These are phyloP conservation scores for Pangasius sanitwongsei DNA, from an alignment of 2,797 vertebrate species.

Conservation along the genomic window DNA sequence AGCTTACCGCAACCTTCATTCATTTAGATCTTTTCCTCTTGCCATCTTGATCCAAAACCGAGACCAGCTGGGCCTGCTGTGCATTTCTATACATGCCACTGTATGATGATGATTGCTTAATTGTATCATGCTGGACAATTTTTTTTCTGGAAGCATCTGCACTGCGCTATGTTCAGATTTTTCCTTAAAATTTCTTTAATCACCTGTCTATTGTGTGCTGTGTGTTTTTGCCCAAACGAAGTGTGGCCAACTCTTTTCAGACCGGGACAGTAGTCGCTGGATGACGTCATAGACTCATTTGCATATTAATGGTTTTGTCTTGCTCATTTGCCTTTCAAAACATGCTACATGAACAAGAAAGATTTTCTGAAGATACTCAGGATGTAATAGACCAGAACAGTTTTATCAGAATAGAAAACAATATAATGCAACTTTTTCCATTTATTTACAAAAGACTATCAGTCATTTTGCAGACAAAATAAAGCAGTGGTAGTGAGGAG, in stretches of 20 bases:
- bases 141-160: background rate
- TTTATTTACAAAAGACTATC: no score
- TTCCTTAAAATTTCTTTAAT: background rate
- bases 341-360: background rate
- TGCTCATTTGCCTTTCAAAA: background rate
- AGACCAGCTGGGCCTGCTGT: background rate
- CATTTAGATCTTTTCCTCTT: no score
- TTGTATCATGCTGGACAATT: background rate
- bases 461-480: background rate
- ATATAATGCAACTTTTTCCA: background rate
- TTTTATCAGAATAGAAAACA: background rate
- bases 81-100: background rate
- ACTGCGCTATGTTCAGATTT: background rate
- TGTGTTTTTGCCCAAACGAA: background rate
- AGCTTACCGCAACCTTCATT: no score
- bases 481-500: background rate
- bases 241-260: background rate
- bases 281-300: background rate
- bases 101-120: background rate
- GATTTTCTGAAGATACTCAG: background rate
- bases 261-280: no score
- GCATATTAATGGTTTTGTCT: background rate
- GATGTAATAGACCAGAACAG: background rate
- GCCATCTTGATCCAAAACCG: background rate
- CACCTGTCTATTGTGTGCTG: background rate